phyloP scores from a whole-genome alignment of 1,140 invertebrate genomes.

The Eufriesea mexicana region DNA sequence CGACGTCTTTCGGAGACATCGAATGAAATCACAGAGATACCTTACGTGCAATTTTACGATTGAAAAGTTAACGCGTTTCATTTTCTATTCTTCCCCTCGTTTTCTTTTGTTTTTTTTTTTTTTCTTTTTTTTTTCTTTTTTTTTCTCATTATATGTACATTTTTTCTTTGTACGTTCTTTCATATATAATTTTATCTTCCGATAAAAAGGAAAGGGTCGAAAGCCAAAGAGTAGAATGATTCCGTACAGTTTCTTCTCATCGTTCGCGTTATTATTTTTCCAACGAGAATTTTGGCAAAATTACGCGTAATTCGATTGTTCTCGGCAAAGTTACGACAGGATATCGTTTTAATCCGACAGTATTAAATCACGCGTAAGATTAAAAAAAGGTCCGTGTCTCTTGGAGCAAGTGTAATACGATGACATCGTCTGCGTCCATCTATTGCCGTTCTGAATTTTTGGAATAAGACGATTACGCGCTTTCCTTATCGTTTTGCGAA shows the following conservation, averaged over 20 bases:
- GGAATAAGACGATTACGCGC: conserved; percentile 27
- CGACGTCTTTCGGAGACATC: conserved; percentile 20
- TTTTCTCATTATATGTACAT: background rate
- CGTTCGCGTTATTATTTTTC: background rate
- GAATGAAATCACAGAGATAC: conserved; percentile 8
- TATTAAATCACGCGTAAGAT: conserved; percentile 31
- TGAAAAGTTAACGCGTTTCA: background rate
- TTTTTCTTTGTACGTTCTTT: too few species aligned
- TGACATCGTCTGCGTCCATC: conserved; percentile 54
- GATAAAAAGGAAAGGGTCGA: background rate
- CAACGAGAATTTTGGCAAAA: background rate
- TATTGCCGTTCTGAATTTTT: conserved; percentile 13
- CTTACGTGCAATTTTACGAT: background rate
- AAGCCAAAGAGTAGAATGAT: conserved; percentile 9
- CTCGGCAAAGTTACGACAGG: too few species aligned
- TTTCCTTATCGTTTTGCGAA: conserved; percentile 60
- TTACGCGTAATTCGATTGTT: background rate
- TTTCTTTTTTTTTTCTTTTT: background rate
- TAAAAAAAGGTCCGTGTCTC: background rate
- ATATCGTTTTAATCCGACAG: conserved; percentile 21
- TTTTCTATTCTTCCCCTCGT: background rate
- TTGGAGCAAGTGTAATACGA: background rate
- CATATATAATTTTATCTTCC: too few species aligned
- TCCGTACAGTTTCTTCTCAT: background rate
- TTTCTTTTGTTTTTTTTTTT: background rate